Evolutionary conservation across 2,113 vertebrate genomes (phyloP).

Genomic region (Pogona vitticeps): DNA sequence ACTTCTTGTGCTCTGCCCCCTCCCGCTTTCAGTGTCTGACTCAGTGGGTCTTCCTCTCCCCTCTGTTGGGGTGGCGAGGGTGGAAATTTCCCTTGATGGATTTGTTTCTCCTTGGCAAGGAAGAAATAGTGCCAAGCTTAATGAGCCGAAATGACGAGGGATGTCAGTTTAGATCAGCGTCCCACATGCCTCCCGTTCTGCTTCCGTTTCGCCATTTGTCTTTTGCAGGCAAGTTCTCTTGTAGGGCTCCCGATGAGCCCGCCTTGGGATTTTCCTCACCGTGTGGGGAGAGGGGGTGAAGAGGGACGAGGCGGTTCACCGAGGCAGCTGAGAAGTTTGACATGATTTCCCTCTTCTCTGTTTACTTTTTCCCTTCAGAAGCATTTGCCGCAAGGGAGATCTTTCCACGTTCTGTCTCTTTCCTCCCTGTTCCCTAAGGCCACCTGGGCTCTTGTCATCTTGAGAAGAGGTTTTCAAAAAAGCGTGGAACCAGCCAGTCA

Average conservation of each 20-base stretch:
- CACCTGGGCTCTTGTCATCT: background rate
- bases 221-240: background rate
- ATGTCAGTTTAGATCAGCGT: background rate
- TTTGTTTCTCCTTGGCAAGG: slow-evolving; percentile 31
- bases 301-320: rapidly evolving
- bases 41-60: background rate
- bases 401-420: background rate
- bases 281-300: background rate
- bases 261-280: background rate
- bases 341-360: too few relatives aligned
- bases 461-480: background rate
- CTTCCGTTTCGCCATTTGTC: background rate
- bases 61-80: background rate
- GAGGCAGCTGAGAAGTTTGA: background rate
- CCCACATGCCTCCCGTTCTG: background rate
- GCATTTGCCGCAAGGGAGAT: background rate
- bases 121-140: slow-evolving; percentile 35
- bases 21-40: background rate
- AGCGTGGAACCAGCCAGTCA: slow-evolving; percentile 20
- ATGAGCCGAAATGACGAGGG: slow-evolving; percentile 33
- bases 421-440: background rate
- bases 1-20: background rate
- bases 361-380: too few relatives aligned
- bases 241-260: rapidly evolving
- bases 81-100: slow-evolving; percentile 49